phyloP scores from a whole-genome alignment of 2,888 invertebrate species.

The Syritta pipiens region DNA sequence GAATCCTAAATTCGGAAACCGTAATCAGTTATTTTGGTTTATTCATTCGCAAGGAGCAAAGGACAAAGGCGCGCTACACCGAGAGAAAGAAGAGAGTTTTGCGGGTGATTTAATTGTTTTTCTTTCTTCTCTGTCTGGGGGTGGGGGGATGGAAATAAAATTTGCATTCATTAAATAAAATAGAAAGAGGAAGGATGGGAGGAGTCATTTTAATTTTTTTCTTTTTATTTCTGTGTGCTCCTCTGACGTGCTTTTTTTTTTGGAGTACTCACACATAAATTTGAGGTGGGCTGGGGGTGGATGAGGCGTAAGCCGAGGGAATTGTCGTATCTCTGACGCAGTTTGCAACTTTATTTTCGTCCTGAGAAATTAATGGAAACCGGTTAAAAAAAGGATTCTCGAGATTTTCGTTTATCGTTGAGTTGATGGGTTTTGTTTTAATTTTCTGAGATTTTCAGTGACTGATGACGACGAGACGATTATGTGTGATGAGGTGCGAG shows the following conservation, averaged over 20 bases:
- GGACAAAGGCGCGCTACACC: slow-evolving; percentile 17
- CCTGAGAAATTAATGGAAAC: neutral
- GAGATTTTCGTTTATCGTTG: neutral
- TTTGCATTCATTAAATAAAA: slow-evolving; percentile 19
- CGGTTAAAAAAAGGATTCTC: neutral
- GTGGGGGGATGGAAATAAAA: neutral
- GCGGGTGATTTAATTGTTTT: slow-evolving; percentile 20
- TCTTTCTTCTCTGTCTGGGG: neutral
- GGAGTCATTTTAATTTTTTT: too few relatives aligned
- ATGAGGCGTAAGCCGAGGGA: too few relatives aligned
- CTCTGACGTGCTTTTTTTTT: neutral
- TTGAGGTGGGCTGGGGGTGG: neutral
- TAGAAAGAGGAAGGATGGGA: neutral
- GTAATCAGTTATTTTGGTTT: slow-evolving; percentile 39
- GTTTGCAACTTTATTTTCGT: slow-evolving; percentile 6
- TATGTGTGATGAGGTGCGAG: too few relatives aligned
- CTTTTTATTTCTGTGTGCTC: neutral
- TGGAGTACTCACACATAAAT: slow-evolving; percentile 1
- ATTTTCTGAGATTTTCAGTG: too few relatives aligned
- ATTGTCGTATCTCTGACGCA: neutral
- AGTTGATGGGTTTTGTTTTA: too few relatives aligned
- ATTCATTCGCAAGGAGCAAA: slow-evolving; percentile 15
- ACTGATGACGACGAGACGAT: too few relatives aligned
- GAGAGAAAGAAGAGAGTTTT: neutral
- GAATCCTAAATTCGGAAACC: slow-evolving; percentile 26